phyloP scores from a whole-genome alignment of 2,797 vertebrate species.

The Lithobates sylvaticus region DNA sequence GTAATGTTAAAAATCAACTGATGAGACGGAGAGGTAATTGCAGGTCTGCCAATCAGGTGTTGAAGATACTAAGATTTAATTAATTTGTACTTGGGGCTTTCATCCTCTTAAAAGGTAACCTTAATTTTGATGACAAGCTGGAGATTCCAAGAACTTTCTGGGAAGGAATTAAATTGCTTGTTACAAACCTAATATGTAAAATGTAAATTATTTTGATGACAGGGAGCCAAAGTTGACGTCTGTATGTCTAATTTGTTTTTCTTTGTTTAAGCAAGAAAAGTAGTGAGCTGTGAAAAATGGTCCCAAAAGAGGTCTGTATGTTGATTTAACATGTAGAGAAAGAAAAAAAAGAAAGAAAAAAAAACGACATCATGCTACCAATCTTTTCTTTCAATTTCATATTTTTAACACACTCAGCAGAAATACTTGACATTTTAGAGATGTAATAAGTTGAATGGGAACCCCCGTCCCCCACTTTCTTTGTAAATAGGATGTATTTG shows the following conservation, averaged over 20 bases:
- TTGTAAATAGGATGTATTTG: neutral
- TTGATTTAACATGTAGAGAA: neutral
- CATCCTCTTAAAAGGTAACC: conserved; percentile 3
- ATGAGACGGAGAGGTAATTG: conserved; percentile 47
- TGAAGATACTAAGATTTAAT: conserved; percentile 33
- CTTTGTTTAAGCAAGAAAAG: conserved; percentile 19
- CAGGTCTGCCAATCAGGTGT: conserved; percentile 27
- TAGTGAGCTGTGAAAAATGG: conserved; percentile 13
- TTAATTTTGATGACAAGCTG: conserved; percentile 9
- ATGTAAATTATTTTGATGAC: conserved; percentile 22
- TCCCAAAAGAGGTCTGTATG: neutral
- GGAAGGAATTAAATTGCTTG: neutral
- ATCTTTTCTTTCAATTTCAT: neutral
- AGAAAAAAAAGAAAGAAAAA: neutral
- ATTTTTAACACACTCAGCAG: neutral
- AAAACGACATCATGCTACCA: neutral
- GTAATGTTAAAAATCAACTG: conserved; percentile 44
- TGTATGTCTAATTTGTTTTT: conserved; percentile 6
- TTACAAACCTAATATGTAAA: conserved; percentile 33
- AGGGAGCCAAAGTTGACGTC: conserved; percentile 12
- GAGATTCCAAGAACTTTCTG: neutral
- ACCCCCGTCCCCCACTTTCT: neutral
- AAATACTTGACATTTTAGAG: neutral
- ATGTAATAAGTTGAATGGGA: too few relatives aligned
- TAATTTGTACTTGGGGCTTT: conserved; percentile 15